Base-by-base conservation (phyloP, 2,113 vertebrate genomes). In the Xiphophorus maculatus region DNA sequence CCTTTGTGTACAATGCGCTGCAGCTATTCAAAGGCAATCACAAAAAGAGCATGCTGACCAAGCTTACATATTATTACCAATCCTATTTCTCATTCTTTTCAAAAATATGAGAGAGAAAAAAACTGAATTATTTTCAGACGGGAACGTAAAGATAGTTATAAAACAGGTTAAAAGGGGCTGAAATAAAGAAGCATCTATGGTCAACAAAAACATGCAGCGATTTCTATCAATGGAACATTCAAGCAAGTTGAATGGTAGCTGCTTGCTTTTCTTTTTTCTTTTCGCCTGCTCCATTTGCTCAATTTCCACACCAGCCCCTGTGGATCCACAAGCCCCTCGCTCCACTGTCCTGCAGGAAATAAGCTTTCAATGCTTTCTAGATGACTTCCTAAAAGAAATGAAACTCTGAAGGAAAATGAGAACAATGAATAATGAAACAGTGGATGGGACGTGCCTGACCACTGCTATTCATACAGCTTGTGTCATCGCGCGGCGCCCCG, bases 351-450 rank as follows among this genome's bases (percentile, higher is more conserved):
- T 65, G 82, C 90, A 91, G 89, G 85, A 92, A 90, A 93, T 89
- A 84, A 84, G 84, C 88, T 88, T 92, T 91, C 81, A 88, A 67
- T 83, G 87, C 85, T 88, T 93, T 91, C 89, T 89, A 92, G 84
- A 91, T 89, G 91, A 90, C 85, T 91, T 89, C 91, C 89, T 91
- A 83, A 90, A 92, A 89, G 80, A 91, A 92, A 92, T 88, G 84
- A 91, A 92, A 90, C 88, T 82, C 80, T 68, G 35, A 33, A 33
- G 65, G 83, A 89, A 85, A 91, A 90, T 87, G 89, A 90, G 91
- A 90, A 90, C 88, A 88, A 93, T 93, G 92, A 93, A 93, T 91
- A 92, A 94, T 92, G 91, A 90, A 89, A 88, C 29, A 72, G 33
- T 75, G 86, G 69, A 90, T 82, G 85, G 79, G 88, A 88, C 83